phyloP scores from a whole-genome alignment of 1,140 invertebrate genomes.

The Colletes gigas region DNA sequence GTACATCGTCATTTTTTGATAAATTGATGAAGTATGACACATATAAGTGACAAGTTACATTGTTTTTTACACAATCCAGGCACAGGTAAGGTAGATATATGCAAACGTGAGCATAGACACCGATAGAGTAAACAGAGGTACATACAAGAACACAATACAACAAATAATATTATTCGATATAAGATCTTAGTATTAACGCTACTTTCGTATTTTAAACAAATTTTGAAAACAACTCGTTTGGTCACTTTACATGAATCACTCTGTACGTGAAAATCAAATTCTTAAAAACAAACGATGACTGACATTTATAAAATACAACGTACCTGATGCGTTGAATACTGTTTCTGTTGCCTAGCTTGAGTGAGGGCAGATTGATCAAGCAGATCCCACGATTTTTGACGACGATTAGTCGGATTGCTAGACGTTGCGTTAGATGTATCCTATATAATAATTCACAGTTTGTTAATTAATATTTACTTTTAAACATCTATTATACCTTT shows the following conservation, averaged over 20 bases:
- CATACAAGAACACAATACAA: constrained; percentile 48
- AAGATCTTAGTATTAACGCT: background rate
- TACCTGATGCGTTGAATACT: constrained; percentile 86
- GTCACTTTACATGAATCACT: background rate
- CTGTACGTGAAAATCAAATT: background rate
- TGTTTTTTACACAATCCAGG: constrained; percentile 58
- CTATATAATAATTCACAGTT: too few species aligned
- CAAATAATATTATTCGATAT: constrained; percentile 35
- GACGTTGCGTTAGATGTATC: constrained; percentile 47
- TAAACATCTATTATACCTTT: too few species aligned
- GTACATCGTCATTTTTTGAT: constrained; percentile 24
- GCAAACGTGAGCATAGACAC: constrained; percentile 67
- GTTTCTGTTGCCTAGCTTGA: constrained; percentile 86
- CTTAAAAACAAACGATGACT: background rate
- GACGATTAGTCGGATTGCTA: constrained; percentile 81
- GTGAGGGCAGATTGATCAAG: constrained; percentile 90
- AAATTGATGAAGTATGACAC: constrained; percentile 56
- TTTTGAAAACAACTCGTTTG: background rate
- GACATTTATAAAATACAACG: background rate
- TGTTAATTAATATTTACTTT: too few species aligned
- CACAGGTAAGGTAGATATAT: constrained; percentile 54
- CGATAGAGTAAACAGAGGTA: constrained; percentile 48
- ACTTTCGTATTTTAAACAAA: background rate
- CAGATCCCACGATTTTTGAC: constrained; percentile 97
- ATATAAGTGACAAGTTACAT: constrained; percentile 63